Evolutionary conservation across 2,113 vertebrate genomes (phyloP).

Genomic region (Hypomesus transpacificus): DNA sequence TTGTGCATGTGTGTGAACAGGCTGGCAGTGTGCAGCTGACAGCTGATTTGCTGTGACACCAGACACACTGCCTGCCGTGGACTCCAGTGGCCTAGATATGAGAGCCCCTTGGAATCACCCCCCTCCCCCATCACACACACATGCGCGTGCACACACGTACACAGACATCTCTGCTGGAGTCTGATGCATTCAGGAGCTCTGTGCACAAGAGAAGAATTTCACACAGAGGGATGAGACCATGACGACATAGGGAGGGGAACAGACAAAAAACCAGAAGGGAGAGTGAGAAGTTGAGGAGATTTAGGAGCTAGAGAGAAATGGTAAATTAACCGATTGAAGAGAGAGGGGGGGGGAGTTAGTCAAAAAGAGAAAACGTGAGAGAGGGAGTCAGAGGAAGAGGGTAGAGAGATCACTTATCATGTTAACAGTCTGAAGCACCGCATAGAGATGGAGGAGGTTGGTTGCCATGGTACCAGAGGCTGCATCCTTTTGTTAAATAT

Average conservation of each 20-base stretch:
- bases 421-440: slow-evolving; percentile 66
- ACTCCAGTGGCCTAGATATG: slow-evolving; percentile 66
- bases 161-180: neutral
- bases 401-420: slow-evolving; percentile 64
- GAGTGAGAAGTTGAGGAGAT: neutral
- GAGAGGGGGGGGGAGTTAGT: neutral
- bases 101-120: slow-evolving; percentile 54
- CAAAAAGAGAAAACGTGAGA: slow-evolving; percentile 2
- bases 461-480: slow-evolving; percentile 72
- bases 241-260: neutral
- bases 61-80: slow-evolving; percentile 71
- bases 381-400: slow-evolving; percentile 7
- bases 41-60: slow-evolving; percentile 74
- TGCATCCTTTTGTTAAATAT: slow-evolving; percentile 76
- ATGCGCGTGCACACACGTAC: slow-evolving; percentile 7
- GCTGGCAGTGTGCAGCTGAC: slow-evolving; percentile 72
- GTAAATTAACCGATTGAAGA: neutral
- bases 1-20: slow-evolving; percentile 46
- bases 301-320: neutral
- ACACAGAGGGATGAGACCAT: neutral
- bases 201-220: too few relatives aligned
- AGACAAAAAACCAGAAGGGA: neutral
- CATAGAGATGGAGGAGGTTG: slow-evolving; percentile 71
- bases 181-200: neutral
- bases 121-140: slow-evolving; percentile 41